A percentile compares a stretch with the other conserved stretches of the same genome.
Evolutionary conservation across 2,888 invertebrate species (phyloP).

Genomic region (Capitulum mitella): DNA sequence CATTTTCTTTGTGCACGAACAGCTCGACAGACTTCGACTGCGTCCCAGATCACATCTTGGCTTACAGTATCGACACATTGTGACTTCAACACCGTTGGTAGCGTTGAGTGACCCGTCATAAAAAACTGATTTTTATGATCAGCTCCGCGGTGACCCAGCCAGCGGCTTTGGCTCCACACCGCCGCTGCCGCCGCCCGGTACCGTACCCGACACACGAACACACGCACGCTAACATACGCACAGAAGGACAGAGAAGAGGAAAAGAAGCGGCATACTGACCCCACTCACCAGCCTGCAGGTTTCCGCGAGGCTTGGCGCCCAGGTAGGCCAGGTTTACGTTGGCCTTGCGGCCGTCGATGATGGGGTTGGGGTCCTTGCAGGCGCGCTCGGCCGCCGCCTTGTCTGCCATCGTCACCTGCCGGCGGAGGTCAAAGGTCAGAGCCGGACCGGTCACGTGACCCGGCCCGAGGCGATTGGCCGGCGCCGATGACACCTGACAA

Average conservation of each 20-base stretch:
- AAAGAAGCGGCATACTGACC: conserved; percentile 13
- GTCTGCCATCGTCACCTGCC: conserved; percentile 95
- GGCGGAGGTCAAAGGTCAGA: conserved; percentile 41
- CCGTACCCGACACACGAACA: too few species aligned
- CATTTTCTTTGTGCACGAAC: too few species aligned
- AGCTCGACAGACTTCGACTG: too few species aligned
- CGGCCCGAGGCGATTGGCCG: not conserved
- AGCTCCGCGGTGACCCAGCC: too few species aligned
- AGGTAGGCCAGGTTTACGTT: conserved; percentile 96
- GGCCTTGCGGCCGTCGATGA: conserved; percentile 96
- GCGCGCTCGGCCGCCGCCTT: conserved; percentile 88
- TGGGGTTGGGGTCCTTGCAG: conserved; percentile 96
- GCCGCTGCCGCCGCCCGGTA: too few species aligned
- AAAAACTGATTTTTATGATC: too few species aligned
- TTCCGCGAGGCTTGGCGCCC: conserved; percentile 91
- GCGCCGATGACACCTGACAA: not conserved
- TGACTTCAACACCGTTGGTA: too few species aligned
- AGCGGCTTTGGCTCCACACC: too few species aligned
- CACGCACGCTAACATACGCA: not conserved
- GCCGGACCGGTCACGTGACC: not conserved
- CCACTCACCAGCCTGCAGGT: conserved; percentile 47
- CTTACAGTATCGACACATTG: too few species aligned
- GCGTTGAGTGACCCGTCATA: too few species aligned
- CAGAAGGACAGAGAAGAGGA: too few species aligned
- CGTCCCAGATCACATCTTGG: too few species aligned